Evolutionary conservation across 2,113 vertebrate species (phyloP).

Genomic region (Platichthys stellatus): DNA sequence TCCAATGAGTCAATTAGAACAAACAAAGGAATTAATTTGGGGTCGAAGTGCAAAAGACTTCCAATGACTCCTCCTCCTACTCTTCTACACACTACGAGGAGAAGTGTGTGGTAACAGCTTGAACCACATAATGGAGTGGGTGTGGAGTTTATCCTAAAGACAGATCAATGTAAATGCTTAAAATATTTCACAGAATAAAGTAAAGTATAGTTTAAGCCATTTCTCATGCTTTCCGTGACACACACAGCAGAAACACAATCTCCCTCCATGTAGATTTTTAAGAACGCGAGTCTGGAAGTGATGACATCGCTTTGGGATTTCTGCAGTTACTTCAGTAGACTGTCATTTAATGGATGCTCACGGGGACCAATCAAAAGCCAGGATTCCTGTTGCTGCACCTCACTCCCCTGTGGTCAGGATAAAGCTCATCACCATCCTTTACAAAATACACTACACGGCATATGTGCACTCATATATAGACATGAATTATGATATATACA

Average conservation of each 20-base stretch:
- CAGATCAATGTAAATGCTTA: no score
- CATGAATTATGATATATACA: background rate
- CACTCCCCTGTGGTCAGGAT: conserved; percentile 11
- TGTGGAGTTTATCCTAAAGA: no score
- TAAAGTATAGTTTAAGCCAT: conserved; percentile 11
- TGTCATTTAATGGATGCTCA: conserved; percentile 59
- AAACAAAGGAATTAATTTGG: no score
- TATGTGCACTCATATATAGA: conserved; percentile 1
- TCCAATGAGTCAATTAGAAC: background rate
- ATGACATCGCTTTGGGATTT: conserved; percentile 53
- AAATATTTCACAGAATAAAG: no score
- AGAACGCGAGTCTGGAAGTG: conserved; percentile 19
- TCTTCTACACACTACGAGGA: no score
- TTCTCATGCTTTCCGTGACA: conserved; percentile 18
- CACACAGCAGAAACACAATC: conserved; percentile 40
- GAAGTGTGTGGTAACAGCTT: no score
- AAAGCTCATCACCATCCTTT: conserved; percentile 1
- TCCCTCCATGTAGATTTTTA: conserved; percentile 11
- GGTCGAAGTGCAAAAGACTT: no score
- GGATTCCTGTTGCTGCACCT: conserved; percentile 13
- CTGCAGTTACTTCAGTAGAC: conserved; percentile 41
- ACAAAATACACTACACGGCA: conserved; percentile 8
- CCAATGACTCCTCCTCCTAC: no score
- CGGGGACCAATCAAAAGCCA: conserved; percentile 61
- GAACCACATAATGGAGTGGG: no score